These are phyloP conservation scores for Xylota sylvarum DNA, from an alignment of 2,888 invertebrate genomes.

Conservation along the genomic window DNA sequence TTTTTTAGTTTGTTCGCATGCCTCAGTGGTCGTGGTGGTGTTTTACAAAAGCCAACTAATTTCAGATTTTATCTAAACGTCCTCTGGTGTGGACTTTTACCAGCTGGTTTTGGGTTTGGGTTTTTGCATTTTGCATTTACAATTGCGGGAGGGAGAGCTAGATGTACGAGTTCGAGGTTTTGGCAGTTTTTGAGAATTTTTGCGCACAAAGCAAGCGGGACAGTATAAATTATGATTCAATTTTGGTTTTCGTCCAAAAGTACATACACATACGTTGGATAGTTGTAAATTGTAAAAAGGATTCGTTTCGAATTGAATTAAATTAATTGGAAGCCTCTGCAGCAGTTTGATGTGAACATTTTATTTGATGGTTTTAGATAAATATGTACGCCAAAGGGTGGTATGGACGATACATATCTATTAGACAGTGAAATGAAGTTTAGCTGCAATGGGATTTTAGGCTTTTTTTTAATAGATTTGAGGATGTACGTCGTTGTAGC, in stretches of 20 bases:
- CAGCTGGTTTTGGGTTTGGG: constrained; percentile 37
- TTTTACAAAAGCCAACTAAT: constrained; percentile 68
- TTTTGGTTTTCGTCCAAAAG: constrained; percentile 37
- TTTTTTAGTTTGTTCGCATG: not conserved
- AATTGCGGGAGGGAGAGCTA: constrained; percentile 5
- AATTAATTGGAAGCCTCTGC: constrained; percentile 58
- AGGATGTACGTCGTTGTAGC: no score
- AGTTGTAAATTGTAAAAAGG: constrained; percentile 55
- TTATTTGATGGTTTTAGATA: constrained; percentile 16
- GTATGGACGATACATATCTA: no score
- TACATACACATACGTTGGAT: constrained; percentile 24
- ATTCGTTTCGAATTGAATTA: constrained; percentile 57
- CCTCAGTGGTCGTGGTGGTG: constrained; percentile 25
- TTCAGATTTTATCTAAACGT: constrained; percentile 73
- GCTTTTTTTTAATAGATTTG: no score
- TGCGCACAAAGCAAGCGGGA: not conserved
- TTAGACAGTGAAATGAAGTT: no score
- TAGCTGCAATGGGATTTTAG: no score
- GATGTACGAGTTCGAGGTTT: not conserved
- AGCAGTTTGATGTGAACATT: constrained; percentile 6
- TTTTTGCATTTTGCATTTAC: constrained; percentile 43
- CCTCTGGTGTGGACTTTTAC: constrained; percentile 50
- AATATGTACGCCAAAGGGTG: not conserved
- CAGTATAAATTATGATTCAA: constrained; percentile 59
- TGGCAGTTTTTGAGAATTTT: not conserved